Conservation (phyloP, 2,888 invertebrate genomes). For the Dusona sp. region DNA sequence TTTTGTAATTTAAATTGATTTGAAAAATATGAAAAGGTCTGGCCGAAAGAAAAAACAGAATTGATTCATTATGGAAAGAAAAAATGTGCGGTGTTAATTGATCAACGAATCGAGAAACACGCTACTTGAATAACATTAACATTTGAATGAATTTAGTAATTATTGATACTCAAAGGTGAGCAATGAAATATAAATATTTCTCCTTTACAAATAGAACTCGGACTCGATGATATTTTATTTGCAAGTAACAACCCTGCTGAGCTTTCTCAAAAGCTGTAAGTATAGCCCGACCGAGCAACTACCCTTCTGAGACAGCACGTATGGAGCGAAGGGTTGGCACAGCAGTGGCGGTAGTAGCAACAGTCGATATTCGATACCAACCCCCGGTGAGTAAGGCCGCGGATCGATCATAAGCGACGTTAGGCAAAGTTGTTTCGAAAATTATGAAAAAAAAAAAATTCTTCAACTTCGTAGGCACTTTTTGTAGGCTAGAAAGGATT, state of each 20-base stretch:
- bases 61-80: too few species aligned
- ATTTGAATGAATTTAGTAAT: too few species aligned
- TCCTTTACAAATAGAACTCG: not conserved
- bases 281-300: slow-evolving; percentile 56
- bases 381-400: slow-evolving; percentile 44
- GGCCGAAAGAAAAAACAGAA: too few species aligned
- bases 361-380: slow-evolving; percentile 67
- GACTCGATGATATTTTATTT: not conserved
- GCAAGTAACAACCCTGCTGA: not conserved
- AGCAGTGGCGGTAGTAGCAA: slow-evolving; percentile 51
- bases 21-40: too few species aligned
- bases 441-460: too few species aligned
- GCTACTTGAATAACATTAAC: too few species aligned
- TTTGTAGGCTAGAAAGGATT: not conserved
- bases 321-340: slow-evolving; percentile 54
- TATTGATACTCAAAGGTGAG: too few species aligned
- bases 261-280: slow-evolving; percentile 43
- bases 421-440: slow-evolving; percentile 34
- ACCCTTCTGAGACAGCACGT: slow-evolving; percentile 37
- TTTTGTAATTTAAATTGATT: too few species aligned
- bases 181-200: too few species aligned
- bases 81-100: not conserved
- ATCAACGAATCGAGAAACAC: not conserved
- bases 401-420: slow-evolving; percentile 51
- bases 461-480: not conserved